phyloP scores from a whole-genome alignment of 2,113 vertebrate genomes.

The Gila orcuttii region DNA sequence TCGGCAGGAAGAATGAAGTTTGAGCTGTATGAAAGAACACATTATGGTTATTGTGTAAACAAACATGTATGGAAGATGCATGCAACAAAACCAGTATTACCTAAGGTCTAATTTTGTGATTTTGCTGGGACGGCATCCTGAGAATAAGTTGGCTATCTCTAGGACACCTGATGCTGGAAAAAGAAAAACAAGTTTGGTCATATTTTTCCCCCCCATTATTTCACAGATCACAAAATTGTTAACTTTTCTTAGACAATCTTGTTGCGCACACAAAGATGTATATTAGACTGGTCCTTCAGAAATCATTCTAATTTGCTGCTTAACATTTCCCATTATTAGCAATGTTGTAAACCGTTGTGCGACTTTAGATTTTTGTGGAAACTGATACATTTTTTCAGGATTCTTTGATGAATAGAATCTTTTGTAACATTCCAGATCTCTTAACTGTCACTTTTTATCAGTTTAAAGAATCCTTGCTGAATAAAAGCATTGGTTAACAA shows the following conservation, averaged over 20 bases:
- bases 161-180: conserved; percentile 80
- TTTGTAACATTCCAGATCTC: not conserved
- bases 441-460: not conserved
- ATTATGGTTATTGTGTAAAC: not conserved
- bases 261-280: not conserved
- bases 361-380: not conserved
- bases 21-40: conserved; percentile 73
- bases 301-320: not conserved
- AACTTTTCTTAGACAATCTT: not conserved
- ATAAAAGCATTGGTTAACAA: not conserved
- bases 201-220: not conserved
- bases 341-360: not conserved
- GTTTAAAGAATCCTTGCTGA: not conserved
- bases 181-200: conserved; percentile 34
- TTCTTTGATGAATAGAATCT: not conserved
- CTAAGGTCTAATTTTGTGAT: conserved; percentile 86
- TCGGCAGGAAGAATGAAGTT: conserved; percentile 90
- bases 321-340: not conserved
- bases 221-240: not conserved
- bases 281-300: not conserved
- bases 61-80: not conserved
- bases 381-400: not conserved
- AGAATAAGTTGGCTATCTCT: conserved; percentile 85
- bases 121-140: conserved; percentile 77
- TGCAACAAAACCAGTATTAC: conserved; percentile 66